Percentiles rank a stretch among this genome's conserved stretches.
Evolutionary conservation across 2,113 vertebrate genomes (phyloP).

Genomic region (Halcyon malimbica): DNA sequence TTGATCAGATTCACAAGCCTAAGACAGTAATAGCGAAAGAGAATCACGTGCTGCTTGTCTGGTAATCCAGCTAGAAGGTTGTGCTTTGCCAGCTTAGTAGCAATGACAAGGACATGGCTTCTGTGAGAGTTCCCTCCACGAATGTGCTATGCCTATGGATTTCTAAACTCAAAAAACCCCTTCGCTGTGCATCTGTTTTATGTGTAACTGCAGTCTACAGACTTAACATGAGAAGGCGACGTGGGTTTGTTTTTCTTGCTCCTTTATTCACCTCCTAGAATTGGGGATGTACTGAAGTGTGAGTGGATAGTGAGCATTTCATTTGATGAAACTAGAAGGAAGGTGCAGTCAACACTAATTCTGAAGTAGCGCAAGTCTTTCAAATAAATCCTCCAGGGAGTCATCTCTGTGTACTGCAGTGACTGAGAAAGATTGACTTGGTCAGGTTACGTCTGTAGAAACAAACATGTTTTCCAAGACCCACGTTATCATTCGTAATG

Average conservation of each 20-base stretch:
- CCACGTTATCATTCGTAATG: not conserved
- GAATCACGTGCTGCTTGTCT: not conserved
- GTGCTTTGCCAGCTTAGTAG: not conserved
- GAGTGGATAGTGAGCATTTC: not conserved
- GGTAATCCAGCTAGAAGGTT: not conserved
- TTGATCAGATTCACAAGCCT: not conserved
- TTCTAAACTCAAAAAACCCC: not conserved
- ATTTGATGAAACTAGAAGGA: not conserved
- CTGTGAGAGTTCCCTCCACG: not conserved
- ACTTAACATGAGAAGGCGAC: rapidly evolving
- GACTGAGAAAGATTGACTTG: not conserved
- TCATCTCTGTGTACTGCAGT: not conserved
- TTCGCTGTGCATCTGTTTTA: not conserved
- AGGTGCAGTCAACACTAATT: not conserved
- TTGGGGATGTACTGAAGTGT: not conserved
- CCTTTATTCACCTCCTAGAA: not conserved
- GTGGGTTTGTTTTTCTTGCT: not conserved
- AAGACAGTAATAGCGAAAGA: rapidly evolving
- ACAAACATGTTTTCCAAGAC: not conserved
- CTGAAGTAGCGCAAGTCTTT: not conserved
- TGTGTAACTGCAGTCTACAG: not conserved
- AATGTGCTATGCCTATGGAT: not conserved
- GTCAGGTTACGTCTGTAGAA: not conserved
- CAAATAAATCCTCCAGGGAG: not conserved
- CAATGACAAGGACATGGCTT: not conserved